Evolutionary conservation across 2,888 invertebrate genomes (phyloP), one percentile per base, ranked within the genome.

Genomic region (Drosophila neoperkinsi): DNA sequence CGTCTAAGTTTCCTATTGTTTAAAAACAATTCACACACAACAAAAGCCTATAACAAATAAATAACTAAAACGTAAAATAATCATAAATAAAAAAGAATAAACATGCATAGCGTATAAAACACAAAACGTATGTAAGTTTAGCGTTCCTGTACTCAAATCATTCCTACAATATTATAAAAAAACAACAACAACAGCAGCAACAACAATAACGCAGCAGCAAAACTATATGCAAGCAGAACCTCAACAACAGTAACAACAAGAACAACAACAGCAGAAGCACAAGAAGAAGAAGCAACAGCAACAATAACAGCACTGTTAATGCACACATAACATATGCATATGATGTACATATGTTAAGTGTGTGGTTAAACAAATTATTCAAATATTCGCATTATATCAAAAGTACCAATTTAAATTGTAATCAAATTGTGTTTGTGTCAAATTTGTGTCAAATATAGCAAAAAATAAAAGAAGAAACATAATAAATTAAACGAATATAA

Each of bases 131-230:
- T 76, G 75, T 76, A 84, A 84, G 46, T 46, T 81, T 84, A 84
- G 88, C 89, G 89, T 89, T 89, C 89, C 89, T 89, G 77, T 83
- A 88, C 83, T 88, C 89, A 88, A 82, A 90, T 79, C 89, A 89
- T 89, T 89, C 89, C 89, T 89, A 89, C 68, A 78, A 75, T 43
- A 75, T 58, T 69, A 77, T 41, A 51, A 75, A 66, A 63, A 63
- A 74, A 57, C 31, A 77, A 58, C 18, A 71, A 64, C 46, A 72
- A 75, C 55, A 74, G 43, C 30, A 67, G 52, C 52, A 74, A 58
- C 55, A 75, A 43, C 59, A 62, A 41, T 41, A 55, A 30, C 56
- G 4, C 43, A 70, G 13, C 65, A 76, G 75, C 74, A 74, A 74
- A 71, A 79, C 67, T 73, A 50, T 25, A 46, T 46, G 46, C 67